A percentile compares a stretch with the other conserved stretches of the same genome.
phyloP scores from a whole-genome alignment of 2,113 vertebrate genomes.

The Ptychochromis oligacanthus region DNA sequence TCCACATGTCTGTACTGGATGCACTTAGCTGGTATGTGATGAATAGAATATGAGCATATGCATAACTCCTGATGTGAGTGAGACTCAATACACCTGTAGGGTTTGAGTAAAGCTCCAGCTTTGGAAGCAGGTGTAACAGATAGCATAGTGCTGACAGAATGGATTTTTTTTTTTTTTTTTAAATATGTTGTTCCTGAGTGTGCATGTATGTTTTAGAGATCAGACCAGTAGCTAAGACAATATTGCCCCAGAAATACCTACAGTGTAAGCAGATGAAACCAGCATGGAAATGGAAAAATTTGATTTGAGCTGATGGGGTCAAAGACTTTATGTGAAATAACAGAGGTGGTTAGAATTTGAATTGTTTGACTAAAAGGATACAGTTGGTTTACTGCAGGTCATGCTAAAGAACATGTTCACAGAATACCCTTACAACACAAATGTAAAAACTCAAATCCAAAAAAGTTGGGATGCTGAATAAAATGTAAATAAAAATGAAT shows the following conservation, averaged over 20 bases:
- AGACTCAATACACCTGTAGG: constrained; percentile 9
- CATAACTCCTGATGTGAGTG: constrained; percentile 1
- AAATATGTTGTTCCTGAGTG: background rate
- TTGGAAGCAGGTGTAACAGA: constrained; percentile 12
- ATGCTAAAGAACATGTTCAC: constrained; percentile 24
- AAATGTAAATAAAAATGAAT: too few relatives aligned
- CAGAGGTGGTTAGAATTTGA: background rate
- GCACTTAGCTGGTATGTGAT: constrained; percentile 16
- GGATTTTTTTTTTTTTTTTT: background rate
- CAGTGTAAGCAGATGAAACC: constrained; percentile 26
- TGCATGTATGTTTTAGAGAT: constrained; percentile 19
- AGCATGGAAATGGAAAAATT: constrained; percentile 49
- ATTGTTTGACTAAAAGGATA: constrained; percentile 20
- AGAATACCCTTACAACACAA: background rate
- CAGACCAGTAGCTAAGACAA: constrained; percentile 16
- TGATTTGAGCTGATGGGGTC: background rate
- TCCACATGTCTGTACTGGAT: constrained; percentile 22
- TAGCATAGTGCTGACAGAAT: constrained; percentile 20
- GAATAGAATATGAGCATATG: constrained; percentile 16
- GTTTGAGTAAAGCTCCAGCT: constrained; percentile 20
- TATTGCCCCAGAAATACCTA: constrained; percentile 31
- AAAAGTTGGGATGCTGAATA: too few relatives aligned
- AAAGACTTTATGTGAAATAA: background rate
- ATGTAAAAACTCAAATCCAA: background rate
- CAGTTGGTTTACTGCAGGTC: background rate